Evolutionary conservation across 2,888 invertebrate species (phyloP).

Genomic region (Teleogryllus oceanicus): DNA sequence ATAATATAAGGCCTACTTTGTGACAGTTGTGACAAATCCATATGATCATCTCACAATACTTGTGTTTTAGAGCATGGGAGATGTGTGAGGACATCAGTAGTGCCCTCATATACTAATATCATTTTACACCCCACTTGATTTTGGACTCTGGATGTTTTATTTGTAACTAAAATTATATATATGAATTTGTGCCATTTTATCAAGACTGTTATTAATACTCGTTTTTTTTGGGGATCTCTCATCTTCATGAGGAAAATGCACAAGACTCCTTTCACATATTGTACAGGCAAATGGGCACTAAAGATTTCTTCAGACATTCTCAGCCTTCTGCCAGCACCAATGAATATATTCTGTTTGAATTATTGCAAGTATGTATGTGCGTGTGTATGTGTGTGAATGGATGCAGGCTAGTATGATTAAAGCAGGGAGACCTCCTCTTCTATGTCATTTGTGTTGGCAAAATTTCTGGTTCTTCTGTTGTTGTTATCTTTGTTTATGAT

Average conservation of each 20-base stretch:
- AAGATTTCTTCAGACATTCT: too few relatives aligned
- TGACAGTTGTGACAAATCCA: neutral
- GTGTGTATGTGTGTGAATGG: neutral
- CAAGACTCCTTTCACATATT: too few relatives aligned
- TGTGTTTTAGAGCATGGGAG: neutral
- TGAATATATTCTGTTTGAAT: neutral
- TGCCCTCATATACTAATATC: neutral
- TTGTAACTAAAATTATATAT: too few relatives aligned
- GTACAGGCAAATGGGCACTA: too few relatives aligned
- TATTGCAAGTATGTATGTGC: neutral
- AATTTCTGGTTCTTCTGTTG: slow-evolving; percentile 9
- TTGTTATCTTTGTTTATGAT: slow-evolving; percentile 18
- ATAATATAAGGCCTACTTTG: neutral
- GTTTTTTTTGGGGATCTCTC: too few relatives aligned
- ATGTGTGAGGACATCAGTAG: neutral
- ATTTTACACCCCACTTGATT: too few relatives aligned
- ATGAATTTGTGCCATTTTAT: too few relatives aligned
- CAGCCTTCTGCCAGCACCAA: too few relatives aligned
- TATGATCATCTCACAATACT: neutral
- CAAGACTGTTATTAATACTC: too few relatives aligned
- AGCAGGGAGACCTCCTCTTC: slow-evolving; percentile 1
- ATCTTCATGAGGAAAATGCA: too few relatives aligned
- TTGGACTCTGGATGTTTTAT: too few relatives aligned
- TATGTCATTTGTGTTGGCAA: slow-evolving; percentile 3
- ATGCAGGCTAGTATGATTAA: neutral